Conservation (phyloP, 2,888 invertebrate species). For the Dimorphilus gyrociliatus region DNA sequence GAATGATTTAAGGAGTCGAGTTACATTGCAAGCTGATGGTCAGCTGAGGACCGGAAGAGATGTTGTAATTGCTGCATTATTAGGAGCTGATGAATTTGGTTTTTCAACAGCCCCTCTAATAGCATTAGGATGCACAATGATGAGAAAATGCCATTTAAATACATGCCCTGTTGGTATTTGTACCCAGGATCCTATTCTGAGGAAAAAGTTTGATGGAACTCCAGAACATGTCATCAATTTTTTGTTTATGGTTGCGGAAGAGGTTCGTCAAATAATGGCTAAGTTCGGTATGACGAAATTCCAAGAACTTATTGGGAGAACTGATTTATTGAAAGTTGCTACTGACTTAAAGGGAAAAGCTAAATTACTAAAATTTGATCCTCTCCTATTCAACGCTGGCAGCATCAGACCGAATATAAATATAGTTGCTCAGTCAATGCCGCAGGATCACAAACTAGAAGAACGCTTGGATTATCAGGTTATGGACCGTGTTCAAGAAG, state of each 20-base stretch:
- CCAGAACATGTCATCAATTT: slow-evolving; percentile 96
- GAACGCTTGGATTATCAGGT: slow-evolving; percentile 30
- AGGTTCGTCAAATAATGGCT: slow-evolving; percentile 80
- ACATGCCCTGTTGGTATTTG: slow-evolving; percentile 98
- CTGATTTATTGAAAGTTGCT: slow-evolving; percentile 45
- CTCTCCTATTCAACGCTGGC: slow-evolving; percentile 71
- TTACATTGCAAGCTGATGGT: slow-evolving; percentile 67
- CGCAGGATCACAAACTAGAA: slow-evolving; percentile 46
- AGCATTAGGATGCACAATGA: slow-evolving; percentile 97
- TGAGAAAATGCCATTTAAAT: slow-evolving; percentile 97
- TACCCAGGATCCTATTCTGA: slow-evolving; percentile 78
- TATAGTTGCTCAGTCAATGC: slow-evolving; percentile 69
- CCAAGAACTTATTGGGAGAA: slow-evolving; percentile 58
- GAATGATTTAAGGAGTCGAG: slow-evolving; percentile 76
- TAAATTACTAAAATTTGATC: slow-evolving; percentile 60
- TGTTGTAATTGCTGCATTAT: slow-evolving; percentile 77
- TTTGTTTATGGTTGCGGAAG: slow-evolving; percentile 91
- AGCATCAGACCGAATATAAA: slow-evolving; percentile 75
- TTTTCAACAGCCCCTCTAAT: slow-evolving; percentile 96
- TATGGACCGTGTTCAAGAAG: slow-evolving; percentile 51
- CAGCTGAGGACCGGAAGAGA: slow-evolving; percentile 87
- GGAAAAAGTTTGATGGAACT: slow-evolving; percentile 90
- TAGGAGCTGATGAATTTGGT: slow-evolving; percentile 96
- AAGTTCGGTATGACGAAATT: slow-evolving; percentile 68
- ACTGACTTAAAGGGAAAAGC: slow-evolving; percentile 62